Percentiles rank a stretch among this genome's conserved stretches.
phyloP scores from a whole-genome alignment of 2,113 vertebrate species.

The Phyllostomus hastatus region DNA sequence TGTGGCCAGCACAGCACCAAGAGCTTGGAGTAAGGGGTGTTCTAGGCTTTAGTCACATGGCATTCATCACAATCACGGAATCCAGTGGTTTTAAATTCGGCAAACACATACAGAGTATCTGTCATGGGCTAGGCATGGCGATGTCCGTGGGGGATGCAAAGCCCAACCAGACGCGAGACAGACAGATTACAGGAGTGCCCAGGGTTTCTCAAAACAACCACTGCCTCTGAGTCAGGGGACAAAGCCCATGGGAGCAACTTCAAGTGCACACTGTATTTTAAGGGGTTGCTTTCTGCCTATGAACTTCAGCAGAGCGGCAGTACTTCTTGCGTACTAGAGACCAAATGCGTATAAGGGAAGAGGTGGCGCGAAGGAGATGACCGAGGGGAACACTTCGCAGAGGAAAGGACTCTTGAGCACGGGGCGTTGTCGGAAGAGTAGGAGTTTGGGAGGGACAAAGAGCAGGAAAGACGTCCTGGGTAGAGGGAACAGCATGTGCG shows the following conservation, averaged over 20 bases:
- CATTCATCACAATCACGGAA: not conserved
- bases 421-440: not conserved
- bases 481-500: not conserved
- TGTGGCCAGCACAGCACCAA: not conserved
- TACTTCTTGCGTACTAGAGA: not conserved
- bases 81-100: not conserved
- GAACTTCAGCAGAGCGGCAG: not conserved
- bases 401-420: not conserved
- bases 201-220: not conserved
- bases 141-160: not conserved
- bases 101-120: not conserved
- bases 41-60: not conserved
- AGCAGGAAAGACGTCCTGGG: not conserved
- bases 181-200: not conserved
- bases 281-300: not conserved
- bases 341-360: not conserved
- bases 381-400: not conserved
- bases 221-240: not conserved
- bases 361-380: not conserved
- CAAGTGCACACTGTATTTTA: not conserved
- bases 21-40: not conserved
- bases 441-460: not conserved
- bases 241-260: not conserved
- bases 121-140: not conserved
- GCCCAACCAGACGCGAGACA: not conserved